These are phyloP conservation scores for Chromobotia macracanthus DNA, from an alignment of 2,797 vertebrate genomes.

Conservation along the genomic window DNA sequence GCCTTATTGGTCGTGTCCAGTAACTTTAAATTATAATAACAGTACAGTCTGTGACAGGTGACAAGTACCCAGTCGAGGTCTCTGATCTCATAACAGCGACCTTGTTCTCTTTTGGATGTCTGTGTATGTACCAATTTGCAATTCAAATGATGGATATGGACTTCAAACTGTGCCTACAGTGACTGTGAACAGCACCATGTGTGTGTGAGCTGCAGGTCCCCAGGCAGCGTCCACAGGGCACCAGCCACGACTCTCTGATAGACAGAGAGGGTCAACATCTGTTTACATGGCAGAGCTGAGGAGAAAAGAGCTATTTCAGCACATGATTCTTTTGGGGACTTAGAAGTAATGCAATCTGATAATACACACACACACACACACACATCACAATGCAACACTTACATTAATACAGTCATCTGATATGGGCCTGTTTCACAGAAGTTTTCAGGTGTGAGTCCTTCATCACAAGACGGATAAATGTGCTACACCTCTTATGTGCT, in stretches of 20 bases:
- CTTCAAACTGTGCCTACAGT: slow-evolving; percentile 42
- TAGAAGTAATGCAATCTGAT: slow-evolving; percentile 22
- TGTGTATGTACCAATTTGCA: slow-evolving; percentile 32
- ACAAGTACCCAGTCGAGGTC: slow-evolving; percentile 32
- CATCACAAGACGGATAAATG: slow-evolving; percentile 31
- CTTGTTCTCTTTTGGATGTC: slow-evolving; percentile 23
- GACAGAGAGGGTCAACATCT: slow-evolving; percentile 46
- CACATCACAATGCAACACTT: not conserved
- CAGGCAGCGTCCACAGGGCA: slow-evolving; percentile 35
- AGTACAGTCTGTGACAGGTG: slow-evolving; percentile 15
- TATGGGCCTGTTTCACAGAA: slow-evolving; percentile 11
- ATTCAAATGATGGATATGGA: slow-evolving; percentile 51
- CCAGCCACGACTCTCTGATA: slow-evolving; percentile 36
- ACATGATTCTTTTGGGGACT: slow-evolving; percentile 34
- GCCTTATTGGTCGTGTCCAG: not conserved
- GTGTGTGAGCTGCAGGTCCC: slow-evolving; percentile 28
- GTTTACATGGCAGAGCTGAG: slow-evolving; percentile 37
- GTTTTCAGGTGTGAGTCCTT: slow-evolving; percentile 33
- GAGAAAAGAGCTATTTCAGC: slow-evolving; percentile 34
- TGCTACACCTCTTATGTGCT: not conserved
- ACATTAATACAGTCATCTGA: slow-evolving; percentile 33
- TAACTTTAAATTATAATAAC: slow-evolving; percentile 33
- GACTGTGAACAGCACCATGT: slow-evolving; percentile 19
- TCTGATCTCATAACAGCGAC: slow-evolving; percentile 41
- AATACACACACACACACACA: slow-evolving; percentile 11